These are phyloP conservation scores for Ophraella communa DNA, from an alignment of 2,888 invertebrate genomes.

Conservation along the genomic window DNA sequence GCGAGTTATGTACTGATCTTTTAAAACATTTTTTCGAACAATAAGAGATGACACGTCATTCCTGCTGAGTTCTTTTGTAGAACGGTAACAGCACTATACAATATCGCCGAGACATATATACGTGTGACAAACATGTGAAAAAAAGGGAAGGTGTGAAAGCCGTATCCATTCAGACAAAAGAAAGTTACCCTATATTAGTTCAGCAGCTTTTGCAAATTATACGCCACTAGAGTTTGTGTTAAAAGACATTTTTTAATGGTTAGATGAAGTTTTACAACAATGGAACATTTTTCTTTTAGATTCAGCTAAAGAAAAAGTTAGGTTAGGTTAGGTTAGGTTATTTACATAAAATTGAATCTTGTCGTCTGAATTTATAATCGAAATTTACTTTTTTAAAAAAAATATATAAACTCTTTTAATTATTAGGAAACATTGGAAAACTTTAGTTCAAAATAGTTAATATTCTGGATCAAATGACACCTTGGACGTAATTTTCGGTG, in stretches of 20 bases:
- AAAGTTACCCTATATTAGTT: slow-evolving; percentile 62
- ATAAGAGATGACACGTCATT: slow-evolving; percentile 41
- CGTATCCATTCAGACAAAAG: slow-evolving; percentile 52
- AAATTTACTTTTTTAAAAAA: no score
- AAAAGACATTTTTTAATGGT: slow-evolving; percentile 44
- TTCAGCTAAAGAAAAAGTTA: no score
- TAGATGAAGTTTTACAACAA: no score
- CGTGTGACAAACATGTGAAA: slow-evolving; percentile 52
- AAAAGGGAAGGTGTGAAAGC: slow-evolving; percentile 58
- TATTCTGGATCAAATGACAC: no score
- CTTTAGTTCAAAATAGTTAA: no score
- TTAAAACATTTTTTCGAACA: slow-evolving; percentile 23
- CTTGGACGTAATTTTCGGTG: no score
- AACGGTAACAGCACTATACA: no score
- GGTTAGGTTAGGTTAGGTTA: no score
- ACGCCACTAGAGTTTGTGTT: slow-evolving; percentile 52
- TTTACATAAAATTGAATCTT: no score
- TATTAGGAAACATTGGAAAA: no score
- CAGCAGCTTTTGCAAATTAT: slow-evolving; percentile 56
- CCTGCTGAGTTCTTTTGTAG: slow-evolving; percentile 41
- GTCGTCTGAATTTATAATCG: no score
- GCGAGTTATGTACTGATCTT: neutral
- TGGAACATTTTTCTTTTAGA: neutral
- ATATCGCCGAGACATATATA: slow-evolving; percentile 14
- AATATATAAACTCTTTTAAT: no score